phyloP scores from a whole-genome alignment of 2,113 vertebrate species.

The Odocoileus hemionus region DNA sequence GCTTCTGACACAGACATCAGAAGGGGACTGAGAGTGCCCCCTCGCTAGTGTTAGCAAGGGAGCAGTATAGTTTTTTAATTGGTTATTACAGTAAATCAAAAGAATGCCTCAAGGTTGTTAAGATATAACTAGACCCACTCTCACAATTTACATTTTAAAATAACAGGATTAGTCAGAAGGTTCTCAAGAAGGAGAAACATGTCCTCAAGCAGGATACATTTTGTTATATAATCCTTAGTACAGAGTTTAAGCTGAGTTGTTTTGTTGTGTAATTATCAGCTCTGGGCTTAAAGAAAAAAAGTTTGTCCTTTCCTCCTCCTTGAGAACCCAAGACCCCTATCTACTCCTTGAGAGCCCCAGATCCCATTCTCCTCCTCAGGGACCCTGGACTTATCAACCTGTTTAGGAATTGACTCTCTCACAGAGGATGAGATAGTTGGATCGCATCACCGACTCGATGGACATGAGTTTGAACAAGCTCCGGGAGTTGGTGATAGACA shows the following conservation, averaged over 20 bases:
- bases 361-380: neutral
- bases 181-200: neutral
- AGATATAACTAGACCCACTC: neutral
- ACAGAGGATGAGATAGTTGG: neutral
- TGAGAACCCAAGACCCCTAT: neutral
- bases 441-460: accelerated
- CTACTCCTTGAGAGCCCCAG: neutral
- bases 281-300: neutral
- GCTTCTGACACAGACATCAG: neutral
- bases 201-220: neutral
- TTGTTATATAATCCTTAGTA: neutral
- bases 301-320: neutral
- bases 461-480: neutral
- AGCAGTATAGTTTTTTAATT: neutral
- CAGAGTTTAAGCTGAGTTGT: neutral
- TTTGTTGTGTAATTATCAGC: neutral
- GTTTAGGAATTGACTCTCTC: neutral
- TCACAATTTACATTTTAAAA: neutral
- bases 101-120: neutral
- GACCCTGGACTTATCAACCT: neutral
- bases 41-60: neutral
- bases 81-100: neutral
- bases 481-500: neutral
- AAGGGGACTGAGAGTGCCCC: neutral
- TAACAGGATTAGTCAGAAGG: neutral